Evolutionary conservation across 2,888 invertebrate species (phyloP).

Genomic region (Anticlea derivata): DNA sequence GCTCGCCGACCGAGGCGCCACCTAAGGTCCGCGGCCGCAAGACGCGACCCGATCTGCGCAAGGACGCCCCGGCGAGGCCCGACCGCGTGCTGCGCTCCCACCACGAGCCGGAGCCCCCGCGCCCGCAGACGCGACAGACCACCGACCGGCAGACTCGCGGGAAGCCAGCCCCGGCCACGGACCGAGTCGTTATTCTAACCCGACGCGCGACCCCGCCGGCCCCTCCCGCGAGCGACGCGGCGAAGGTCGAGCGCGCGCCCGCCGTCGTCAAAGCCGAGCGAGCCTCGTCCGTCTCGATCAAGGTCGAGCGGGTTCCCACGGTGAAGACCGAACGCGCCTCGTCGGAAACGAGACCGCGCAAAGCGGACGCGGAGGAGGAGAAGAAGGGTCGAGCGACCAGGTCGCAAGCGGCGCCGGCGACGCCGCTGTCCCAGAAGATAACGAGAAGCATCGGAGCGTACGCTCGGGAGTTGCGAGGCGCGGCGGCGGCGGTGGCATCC

Average conservation of each 20-base stretch:
- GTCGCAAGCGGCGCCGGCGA: conserved; percentile 42
- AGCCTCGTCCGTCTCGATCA: conserved; percentile 23
- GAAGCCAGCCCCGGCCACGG: conserved; percentile 41
- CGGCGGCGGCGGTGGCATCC: conserved; percentile 48
- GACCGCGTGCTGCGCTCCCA: conserved; percentile 77
- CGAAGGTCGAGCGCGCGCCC: conserved; percentile 29
- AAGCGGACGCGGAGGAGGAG: conserved; percentile 39
- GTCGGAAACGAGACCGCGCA: conserved; percentile 4
- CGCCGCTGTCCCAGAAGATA: conserved; percentile 52
- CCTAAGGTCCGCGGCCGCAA: conserved; percentile 58
- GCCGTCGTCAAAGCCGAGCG: conserved; percentile 22
- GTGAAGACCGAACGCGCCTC: conserved; percentile 27
- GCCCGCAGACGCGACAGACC: conserved; percentile 59
- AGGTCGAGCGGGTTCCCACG: conserved; percentile 26
- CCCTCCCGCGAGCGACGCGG: conserved; percentile 24
- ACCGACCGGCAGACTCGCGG: conserved; percentile 41
- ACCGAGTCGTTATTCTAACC: conserved; percentile 66
- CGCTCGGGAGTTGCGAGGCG: conserved; percentile 54
- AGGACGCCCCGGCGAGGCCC: conserved; percentile 45
- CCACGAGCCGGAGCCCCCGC: conserved; percentile 60
- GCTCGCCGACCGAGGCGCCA: conserved; percentile 78
- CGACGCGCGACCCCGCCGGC: conserved; percentile 49
- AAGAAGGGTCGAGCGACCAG: conserved; percentile 45
- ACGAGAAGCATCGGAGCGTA: conserved; percentile 55
- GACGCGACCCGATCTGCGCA: conserved; percentile 46